phyloP scores from a whole-genome alignment of 1,140 invertebrate species.

The Tetragnatha versicolor region DNA sequence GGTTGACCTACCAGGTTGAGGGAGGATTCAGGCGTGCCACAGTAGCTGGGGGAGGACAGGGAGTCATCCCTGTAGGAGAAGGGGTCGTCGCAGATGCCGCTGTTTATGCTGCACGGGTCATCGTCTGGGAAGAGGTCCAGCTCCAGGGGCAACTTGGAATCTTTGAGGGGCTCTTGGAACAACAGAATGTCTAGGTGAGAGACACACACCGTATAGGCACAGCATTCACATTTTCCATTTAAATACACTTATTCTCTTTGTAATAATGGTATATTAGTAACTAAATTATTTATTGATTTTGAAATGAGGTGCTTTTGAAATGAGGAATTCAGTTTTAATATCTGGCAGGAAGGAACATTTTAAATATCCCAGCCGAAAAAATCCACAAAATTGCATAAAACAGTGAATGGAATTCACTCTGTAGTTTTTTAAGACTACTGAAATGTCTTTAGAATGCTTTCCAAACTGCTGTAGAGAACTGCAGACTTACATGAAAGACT shows the following conservation, averaged over 20 bases:
- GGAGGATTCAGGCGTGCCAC: conserved; percentile 39
- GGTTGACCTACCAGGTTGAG: conserved; percentile 15
- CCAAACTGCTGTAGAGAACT: no score
- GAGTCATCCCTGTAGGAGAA: conserved; percentile 56
- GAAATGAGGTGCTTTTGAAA: no score
- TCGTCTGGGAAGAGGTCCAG: conserved; percentile 39
- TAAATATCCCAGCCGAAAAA: no score
- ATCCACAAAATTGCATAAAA: no score
- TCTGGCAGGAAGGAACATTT: no score
- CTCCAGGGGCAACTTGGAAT: conserved; percentile 45
- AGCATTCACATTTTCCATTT: background rate
- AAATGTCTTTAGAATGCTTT: no score
- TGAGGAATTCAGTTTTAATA: no score
- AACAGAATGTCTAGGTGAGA: conserved; percentile 48
- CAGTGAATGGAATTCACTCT: no score
- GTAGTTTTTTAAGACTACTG: no score
- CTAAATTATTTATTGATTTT: background rate
- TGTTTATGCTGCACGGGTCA: conserved; percentile 11
- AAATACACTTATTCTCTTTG: background rate
- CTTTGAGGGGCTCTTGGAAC: conserved; percentile 48
- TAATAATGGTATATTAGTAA: background rate
- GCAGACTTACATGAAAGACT: no score
- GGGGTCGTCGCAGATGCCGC: conserved; percentile 54
- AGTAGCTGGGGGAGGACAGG: conserved; percentile 53
- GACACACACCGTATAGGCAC: background rate